Conservation (phyloP, 2,113 vertebrate species). For the Aptenodytes forsteri region DNA sequence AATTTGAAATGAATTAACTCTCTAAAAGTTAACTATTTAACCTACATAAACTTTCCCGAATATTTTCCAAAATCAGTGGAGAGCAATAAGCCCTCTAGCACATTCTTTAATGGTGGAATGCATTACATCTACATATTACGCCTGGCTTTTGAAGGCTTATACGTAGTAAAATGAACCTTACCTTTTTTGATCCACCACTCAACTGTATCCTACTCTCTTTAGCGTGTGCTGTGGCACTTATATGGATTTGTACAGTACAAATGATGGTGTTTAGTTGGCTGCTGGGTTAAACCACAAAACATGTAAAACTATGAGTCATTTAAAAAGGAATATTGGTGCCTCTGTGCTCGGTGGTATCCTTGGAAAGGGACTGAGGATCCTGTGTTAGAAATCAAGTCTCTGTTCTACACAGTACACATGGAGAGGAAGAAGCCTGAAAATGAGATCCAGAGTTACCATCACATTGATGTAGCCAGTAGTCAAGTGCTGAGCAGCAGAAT, state of each 20-base stretch:
- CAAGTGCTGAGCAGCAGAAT: not conserved
- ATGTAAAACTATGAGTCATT: not conserved
- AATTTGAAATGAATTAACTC: not conserved
- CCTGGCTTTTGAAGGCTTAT: not conserved
- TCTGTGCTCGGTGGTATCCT: not conserved
- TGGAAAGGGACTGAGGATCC: not conserved
- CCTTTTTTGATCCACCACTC: not conserved
- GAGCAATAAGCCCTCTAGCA: not conserved
- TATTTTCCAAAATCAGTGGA: not conserved
- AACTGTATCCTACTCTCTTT: not conserved
- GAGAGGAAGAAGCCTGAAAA: not conserved
- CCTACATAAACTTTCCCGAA: not conserved
- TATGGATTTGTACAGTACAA: not conserved
- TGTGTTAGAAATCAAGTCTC: not conserved
- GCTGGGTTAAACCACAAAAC: too few species aligned
- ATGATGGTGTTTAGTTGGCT: too few species aligned
- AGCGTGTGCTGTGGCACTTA: accelerated
- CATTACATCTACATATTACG: not conserved
- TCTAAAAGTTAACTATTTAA: not conserved
- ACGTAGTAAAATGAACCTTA: not conserved
- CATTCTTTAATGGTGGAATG: not conserved
- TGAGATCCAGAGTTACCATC: not conserved
- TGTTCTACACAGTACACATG: not conserved
- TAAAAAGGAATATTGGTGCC: not conserved
- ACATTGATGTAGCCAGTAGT: not conserved